Evolutionary conservation across 2,113 vertebrate species (phyloP).

Genomic region (Corythornis cristatus): DNA sequence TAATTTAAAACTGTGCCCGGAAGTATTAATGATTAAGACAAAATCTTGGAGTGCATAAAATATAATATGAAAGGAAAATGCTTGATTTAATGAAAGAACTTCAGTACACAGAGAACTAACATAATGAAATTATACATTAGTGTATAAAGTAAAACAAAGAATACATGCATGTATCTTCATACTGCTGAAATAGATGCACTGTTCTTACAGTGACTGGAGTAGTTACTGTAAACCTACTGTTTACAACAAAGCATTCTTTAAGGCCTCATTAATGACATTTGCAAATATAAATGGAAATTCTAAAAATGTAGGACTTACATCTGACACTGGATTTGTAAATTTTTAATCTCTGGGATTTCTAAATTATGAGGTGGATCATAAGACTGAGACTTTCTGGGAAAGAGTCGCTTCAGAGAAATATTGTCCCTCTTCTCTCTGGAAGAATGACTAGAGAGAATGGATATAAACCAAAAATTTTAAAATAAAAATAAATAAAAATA

Average conservation of each 20-base stretch:
- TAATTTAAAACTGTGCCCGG: not conserved
- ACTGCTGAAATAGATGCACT: not conserved
- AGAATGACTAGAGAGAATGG: not conserved
- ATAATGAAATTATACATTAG: not conserved
- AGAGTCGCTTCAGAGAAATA: not conserved
- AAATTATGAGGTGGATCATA: not conserved
- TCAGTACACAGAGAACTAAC: not conserved
- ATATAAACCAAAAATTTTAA: not conserved
- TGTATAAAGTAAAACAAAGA: not conserved
- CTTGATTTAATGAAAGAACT: not conserved
- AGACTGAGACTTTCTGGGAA: not conserved
- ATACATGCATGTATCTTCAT: not conserved
- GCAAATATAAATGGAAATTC: not conserved
- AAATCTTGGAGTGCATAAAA: not conserved
- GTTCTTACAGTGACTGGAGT: not conserved
- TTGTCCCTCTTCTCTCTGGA: not conserved
- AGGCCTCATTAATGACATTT: not conserved
- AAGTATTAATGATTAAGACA: not conserved
- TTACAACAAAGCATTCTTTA: not conserved
- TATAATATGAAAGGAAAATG: not conserved
- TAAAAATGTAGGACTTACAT: not conserved
- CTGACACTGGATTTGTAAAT: not conserved
- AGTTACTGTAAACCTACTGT: not conserved
- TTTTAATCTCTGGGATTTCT: not conserved
- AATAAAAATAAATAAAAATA: not conserved